A percentile compares a stretch with the other conserved stretches of the same genome.
phyloP scores from a whole-genome alignment of 2,888 invertebrate genomes.

The Drosophila niveifrons region DNA sequence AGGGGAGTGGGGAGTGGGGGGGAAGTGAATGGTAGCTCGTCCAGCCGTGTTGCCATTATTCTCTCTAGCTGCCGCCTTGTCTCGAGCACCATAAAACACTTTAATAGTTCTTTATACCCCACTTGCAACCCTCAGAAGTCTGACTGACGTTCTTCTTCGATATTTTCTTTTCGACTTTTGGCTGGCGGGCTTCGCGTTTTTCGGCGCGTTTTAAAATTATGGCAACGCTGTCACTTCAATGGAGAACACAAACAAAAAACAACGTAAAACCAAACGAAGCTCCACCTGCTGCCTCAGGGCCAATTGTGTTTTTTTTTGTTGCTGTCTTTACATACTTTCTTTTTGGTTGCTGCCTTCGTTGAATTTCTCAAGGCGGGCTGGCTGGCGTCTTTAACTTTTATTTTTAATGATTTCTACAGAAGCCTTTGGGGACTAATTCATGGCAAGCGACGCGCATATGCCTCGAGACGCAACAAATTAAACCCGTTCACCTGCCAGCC shows the following conservation, averaged over 20 bases:
- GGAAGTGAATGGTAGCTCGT: slow-evolving; percentile 51
- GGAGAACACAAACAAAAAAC: slow-evolving; percentile 22
- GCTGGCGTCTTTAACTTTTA: slow-evolving; percentile 15
- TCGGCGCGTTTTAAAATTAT: slow-evolving; percentile 74
- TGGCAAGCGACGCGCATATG: slow-evolving; percentile 68
- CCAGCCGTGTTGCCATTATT: slow-evolving; percentile 83
- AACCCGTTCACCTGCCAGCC: slow-evolving; percentile 54
- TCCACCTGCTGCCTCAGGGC: slow-evolving; percentile 27
- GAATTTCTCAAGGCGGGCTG: slow-evolving; percentile 56
- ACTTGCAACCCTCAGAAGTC: slow-evolving; percentile 28
- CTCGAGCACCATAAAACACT: slow-evolving; percentile 85
- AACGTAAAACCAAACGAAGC: neutral
- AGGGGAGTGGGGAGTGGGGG: neutral
- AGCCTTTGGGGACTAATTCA: slow-evolving; percentile 81
- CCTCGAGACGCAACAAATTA: slow-evolving; percentile 76
- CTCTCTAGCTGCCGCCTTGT: slow-evolving; percentile 80
- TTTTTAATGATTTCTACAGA: slow-evolving; percentile 75
- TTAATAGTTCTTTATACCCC: slow-evolving; percentile 83
- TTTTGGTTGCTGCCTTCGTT: slow-evolving; percentile 52
- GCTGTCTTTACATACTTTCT: neutral
- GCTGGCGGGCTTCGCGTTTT: slow-evolving; percentile 52
- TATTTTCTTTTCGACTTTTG: slow-evolving; percentile 59
- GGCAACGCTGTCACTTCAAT: slow-evolving; percentile 72
- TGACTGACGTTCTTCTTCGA: slow-evolving; percentile 61
- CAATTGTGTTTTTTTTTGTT: slow-evolving; percentile 56